Evolutionary conservation across 2,797 vertebrate species (phyloP).

Genomic region (Chloroceryle amazona): DNA sequence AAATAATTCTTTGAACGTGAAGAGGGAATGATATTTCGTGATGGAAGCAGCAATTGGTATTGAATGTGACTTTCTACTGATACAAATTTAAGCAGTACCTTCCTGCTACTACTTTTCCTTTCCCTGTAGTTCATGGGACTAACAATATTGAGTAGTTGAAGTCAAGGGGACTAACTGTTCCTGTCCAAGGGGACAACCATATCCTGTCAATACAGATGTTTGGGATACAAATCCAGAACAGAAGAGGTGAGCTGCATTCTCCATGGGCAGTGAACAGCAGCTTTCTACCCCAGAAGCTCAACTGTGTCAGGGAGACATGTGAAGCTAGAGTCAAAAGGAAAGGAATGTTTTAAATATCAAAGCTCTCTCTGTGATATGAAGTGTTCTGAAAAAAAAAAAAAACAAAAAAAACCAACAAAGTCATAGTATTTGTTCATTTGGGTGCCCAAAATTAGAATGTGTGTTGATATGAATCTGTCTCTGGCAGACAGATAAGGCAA

Average conservation of each 20-base stretch:
- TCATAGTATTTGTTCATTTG: background rate
- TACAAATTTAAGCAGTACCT: background rate
- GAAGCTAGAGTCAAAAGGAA: background rate
- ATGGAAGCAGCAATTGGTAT: background rate
- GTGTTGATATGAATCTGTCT: background rate
- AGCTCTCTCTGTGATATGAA: background rate
- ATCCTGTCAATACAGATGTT: background rate
- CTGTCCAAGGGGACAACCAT: background rate
- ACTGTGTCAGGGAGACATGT: background rate
- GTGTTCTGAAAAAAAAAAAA: background rate
- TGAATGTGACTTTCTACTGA: background rate
- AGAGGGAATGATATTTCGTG: background rate
- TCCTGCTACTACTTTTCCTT: background rate
- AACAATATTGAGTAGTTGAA: background rate
- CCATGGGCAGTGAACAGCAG: background rate
- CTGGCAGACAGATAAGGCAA: background rate
- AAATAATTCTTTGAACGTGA: background rate
- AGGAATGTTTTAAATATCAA: background rate
- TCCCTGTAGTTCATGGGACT: background rate
- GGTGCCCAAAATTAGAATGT: background rate
- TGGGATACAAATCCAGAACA: background rate
- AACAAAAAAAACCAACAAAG: too few relatives aligned
- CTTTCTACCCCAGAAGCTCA: background rate
- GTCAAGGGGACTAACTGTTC: background rate
- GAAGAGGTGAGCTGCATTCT: background rate